Base-by-base conservation (phyloP, 2,113 vertebrate genomes). In the Rhinolophus ferrumequinum region DNA sequence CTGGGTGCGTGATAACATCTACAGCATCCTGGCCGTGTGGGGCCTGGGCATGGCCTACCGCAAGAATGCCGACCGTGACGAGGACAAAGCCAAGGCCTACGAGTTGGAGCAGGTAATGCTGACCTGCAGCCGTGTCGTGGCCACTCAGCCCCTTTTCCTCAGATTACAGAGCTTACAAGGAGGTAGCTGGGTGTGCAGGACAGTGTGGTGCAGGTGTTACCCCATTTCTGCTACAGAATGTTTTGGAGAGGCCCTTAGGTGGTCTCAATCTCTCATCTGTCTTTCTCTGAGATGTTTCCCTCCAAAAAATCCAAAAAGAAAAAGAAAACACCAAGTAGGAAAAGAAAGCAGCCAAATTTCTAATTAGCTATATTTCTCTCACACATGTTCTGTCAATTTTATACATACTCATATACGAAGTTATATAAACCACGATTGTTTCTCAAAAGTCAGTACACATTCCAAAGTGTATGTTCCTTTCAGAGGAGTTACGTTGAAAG, bases 61-160 rank as follows among this genome's bases (percentile, higher is more conserved):
- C 72, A 99, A 99, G 98, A 99, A 99, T 0, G 99, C 99, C 0
- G 99, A 99, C 97, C 99, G 99, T 0, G 99, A 99, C 0, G 99
- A 99, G 97, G 99, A 99, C 96, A 99, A 99, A 97, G 99, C 99
- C 97, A 99, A 99, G 94, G 99, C 99, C 80, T 99, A 99, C 0
- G 99, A 99, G 97, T 98, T 99, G 8, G 99, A 99, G 97, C 99
- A 99, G 99, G 99, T 99, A 97, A 26, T 88, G 35, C 66, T 72
- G 72, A 87, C 66, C n/a, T n/a, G 26, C 6, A 15, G 30, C 80
- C 33, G 0, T 22, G 30, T 62, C 60, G 89, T 54, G 24, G 47
- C 15, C 58, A 8, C n/a, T 90, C 44, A 47, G 44, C 64, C 24
- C 33, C 56, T 92, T 90, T 69, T 76, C 30, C 54, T 80, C 86